Conservation (phyloP, 2,113 vertebrate species). For the Oreochromis aureus region DNA sequence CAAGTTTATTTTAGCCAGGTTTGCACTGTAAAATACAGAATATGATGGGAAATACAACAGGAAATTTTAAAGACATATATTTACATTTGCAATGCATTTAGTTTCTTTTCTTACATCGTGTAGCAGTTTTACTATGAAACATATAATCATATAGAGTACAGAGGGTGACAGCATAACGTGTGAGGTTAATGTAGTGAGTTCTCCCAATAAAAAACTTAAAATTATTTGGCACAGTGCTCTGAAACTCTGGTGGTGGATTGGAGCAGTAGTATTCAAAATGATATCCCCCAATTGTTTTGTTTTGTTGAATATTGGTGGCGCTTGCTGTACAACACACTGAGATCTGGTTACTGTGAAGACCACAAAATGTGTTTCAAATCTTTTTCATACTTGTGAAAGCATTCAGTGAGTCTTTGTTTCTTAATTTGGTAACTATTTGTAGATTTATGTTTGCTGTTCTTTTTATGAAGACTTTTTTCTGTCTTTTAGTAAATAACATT, state of each 20-base stretch:
- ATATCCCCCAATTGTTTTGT: neutral
- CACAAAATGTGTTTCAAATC: neutral
- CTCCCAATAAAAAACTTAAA: neutral
- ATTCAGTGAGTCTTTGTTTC: neutral
- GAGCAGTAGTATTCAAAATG: neutral
- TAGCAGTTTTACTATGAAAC: neutral
- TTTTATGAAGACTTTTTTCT: neutral
- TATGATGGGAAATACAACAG: neutral
- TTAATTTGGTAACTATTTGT: fast-evolving
- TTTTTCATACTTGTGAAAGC: neutral
- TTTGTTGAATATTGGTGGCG: neutral
- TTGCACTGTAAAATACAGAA: neutral
- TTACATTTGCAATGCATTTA: neutral
- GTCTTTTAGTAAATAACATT: fast-evolving
- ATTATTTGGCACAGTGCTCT: neutral
- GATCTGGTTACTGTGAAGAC: neutral
- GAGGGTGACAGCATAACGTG: neutral
- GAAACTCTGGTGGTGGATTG: neutral
- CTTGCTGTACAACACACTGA: neutral
- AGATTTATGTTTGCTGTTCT: neutral
- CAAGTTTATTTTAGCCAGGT: neutral
- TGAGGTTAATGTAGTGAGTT: neutral
- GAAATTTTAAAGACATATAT: neutral
- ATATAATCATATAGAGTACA: neutral
- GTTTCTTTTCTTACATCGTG: neutral